Base-by-base conservation (phyloP, 2,888 invertebrate species). In the Chrysomela aeneicollis region DNA sequence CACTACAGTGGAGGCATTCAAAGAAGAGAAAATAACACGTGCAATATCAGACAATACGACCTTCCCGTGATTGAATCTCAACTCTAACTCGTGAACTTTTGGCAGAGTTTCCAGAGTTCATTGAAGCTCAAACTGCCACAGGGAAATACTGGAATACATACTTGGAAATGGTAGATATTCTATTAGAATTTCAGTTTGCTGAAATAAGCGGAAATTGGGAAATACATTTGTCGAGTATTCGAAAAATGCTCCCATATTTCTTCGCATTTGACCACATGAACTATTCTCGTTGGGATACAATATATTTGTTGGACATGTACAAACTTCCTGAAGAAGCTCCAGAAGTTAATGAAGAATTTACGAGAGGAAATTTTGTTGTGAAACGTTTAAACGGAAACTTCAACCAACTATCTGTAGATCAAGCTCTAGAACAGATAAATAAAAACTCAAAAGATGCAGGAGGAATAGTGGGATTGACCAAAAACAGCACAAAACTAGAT, bases 351-450 rank as follows among this genome's bases (percentile, higher is more conserved):
- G 3, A 59, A 17, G 62, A 67, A 54, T 64, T 65, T 59, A 35
- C 54, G 26, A 17, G 53, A 19, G 67, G 67, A 53, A 67, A 65
- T 58, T 64, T 64, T 22, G 64, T 59, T 32, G 32, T 59, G 9
- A 61, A 61, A n/a, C n/a, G 47, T 17, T 32, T 61, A 8, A 12
- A 15, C 37, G 60, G 65, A 10, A 47, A 37, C 22, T 67, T 67
- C 42, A 67, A 69, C 61, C 49, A 59, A 42, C 52, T 71, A 35
- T 67, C 64, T 46, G 67, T 67, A n/a, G 65, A 67, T 55, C 71
- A 70, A 61, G 69, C 70, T 9, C 17, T 68, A 52, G 62, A 52
- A 59, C 50, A 53, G 6, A 51, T 68, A 46, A 70, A 68, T 37
- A 70, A 66, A 64, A 64, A 64, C 47, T 61, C 60, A 15, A 60